These are phyloP conservation scores for Atrina japonica DNA, from an alignment of 2,888 invertebrate species.

Conservation along the genomic window DNA sequence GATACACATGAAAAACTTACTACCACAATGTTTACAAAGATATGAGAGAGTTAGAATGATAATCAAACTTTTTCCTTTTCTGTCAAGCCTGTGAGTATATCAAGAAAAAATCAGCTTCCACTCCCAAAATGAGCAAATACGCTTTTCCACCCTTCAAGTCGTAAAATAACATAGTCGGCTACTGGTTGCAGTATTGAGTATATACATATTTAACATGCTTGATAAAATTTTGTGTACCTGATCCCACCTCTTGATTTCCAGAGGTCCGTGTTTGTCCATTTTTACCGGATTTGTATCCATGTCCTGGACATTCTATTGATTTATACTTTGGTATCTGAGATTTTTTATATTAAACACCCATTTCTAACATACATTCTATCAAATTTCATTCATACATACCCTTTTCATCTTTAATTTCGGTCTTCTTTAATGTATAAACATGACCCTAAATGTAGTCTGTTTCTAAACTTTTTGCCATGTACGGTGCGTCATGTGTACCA, in stretches of 20 bases:
- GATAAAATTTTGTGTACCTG: not conserved
- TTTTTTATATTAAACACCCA: not conserved
- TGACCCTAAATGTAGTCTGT: not conserved
- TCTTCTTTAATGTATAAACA: constrained; percentile 2
- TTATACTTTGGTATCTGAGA: too few species aligned
- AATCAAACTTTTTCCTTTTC: too few species aligned
- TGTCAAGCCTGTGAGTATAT: too few species aligned
- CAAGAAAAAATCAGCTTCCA: not conserved
- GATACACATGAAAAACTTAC: too few species aligned
- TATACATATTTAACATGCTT: not conserved
- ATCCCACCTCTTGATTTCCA: too few species aligned
- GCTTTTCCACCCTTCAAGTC: not conserved
- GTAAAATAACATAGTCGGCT: too few species aligned
- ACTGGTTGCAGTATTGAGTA: not conserved
- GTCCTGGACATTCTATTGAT: too few species aligned
- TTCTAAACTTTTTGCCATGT: not conserved
- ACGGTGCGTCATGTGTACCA: not conserved
- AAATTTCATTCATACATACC: constrained; percentile 6
- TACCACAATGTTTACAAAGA: too few species aligned
- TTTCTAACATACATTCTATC: constrained; percentile 2
- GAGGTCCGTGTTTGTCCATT: too few species aligned
- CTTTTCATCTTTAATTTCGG: constrained; percentile 3
- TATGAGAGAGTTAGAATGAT: too few species aligned
- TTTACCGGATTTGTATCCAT: too few species aligned
- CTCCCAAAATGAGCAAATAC: not conserved